Percentiles rank a stretch among this genome's conserved stretches.
Evolutionary conservation across 1,140 invertebrate species (phyloP).

Genomic region (Pinna nobilis): DNA sequence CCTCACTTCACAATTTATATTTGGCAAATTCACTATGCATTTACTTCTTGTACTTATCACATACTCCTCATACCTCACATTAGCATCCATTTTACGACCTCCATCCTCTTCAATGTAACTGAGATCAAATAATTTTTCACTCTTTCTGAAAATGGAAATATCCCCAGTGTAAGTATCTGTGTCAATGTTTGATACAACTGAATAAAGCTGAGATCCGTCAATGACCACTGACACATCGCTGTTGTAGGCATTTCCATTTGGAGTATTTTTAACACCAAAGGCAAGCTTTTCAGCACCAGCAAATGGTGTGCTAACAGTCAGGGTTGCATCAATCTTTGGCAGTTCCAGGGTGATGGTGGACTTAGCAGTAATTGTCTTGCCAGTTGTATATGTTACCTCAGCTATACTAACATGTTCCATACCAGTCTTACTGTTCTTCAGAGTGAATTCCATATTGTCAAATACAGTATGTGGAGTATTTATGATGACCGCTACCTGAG

Average conservation of each 20-base stretch:
- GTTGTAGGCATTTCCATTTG: too few species aligned
- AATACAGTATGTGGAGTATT: not conserved
- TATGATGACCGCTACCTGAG: slow-evolving; percentile 3
- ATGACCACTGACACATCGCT: too few species aligned
- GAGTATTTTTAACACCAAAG: too few species aligned
- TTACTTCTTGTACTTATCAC: not conserved
- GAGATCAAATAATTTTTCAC: not conserved
- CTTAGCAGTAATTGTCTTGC: not conserved
- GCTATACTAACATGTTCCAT: not conserved
- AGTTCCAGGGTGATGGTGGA: not conserved
- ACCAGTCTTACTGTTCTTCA: not conserved
- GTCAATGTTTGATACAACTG: not conserved
- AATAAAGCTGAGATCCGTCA: too few species aligned
- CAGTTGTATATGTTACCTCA: not conserved
- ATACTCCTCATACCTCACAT: not conserved
- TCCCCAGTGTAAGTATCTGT: not conserved
- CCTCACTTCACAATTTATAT: not conserved
- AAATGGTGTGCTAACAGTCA: slow-evolving; percentile 36
- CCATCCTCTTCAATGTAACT: not conserved
- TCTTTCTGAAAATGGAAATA: not conserved
- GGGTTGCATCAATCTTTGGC: not conserved
- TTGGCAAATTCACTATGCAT: not conserved
- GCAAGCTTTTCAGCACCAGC: too few species aligned
- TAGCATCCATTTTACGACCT: not conserved
- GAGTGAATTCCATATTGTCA: not conserved